These are phyloP conservation scores for Tinamus guttatus DNA, from an alignment of 2,113 vertebrate genomes.

Conservation along the genomic window DNA sequence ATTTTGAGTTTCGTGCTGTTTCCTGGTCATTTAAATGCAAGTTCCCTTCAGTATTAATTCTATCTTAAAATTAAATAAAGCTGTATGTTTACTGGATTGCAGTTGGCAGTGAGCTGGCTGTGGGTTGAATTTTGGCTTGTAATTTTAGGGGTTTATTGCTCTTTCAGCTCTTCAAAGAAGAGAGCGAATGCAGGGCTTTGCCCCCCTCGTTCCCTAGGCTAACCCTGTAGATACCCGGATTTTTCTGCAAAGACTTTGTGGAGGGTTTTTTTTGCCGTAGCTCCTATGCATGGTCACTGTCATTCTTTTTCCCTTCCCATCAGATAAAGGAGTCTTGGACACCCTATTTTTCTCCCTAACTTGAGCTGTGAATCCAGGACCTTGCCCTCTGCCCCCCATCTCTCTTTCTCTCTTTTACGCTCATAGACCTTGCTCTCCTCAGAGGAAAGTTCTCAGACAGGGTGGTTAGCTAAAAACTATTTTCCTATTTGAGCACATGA, in stretches of 20 bases:
- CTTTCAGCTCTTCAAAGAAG: neutral
- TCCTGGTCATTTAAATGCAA: neutral
- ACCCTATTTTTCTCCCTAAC: neutral
- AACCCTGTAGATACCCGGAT: neutral
- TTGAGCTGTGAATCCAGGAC: neutral
- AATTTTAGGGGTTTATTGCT: neutral
- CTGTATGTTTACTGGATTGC: neutral
- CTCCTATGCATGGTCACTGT: neutral
- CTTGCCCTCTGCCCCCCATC: neutral
- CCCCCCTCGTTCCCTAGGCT: neutral
- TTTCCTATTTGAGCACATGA: neutral
- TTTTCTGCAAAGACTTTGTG: neutral
- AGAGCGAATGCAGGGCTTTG: neutral
- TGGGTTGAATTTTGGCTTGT: neutral
- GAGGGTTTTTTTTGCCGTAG: neutral
- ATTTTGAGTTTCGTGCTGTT: neutral
- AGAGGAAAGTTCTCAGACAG: neutral
- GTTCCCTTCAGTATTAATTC: constrained; percentile 1
- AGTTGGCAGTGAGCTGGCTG: neutral
- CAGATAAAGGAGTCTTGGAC: neutral
- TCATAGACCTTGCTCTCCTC: neutral
- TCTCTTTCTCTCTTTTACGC: neutral
- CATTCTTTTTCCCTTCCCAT: neutral
- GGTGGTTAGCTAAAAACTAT: neutral
- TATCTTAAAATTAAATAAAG: neutral